Conservation (phyloP, 2,113 vertebrate species). For the Ptychochromis oligacanthus region DNA sequence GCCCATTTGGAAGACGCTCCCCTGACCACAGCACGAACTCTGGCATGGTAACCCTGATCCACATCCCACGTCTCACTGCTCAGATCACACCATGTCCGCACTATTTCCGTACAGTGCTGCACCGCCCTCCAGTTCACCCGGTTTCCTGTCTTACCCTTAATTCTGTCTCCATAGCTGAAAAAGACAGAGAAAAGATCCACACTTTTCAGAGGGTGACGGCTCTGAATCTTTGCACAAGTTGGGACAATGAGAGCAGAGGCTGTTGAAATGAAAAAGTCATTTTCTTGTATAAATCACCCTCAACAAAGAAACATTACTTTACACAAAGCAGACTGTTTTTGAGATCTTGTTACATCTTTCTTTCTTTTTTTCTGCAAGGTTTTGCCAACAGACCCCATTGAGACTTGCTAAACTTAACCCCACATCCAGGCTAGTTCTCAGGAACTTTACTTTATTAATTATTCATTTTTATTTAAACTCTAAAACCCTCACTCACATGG, state of each 20-base stretch:
- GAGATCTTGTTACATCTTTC: background rate
- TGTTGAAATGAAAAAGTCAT: background rate
- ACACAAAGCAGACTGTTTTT: background rate
- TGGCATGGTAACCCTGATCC: constrained; percentile 83
- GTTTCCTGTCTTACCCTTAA: constrained; percentile 52
- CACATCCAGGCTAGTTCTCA: background rate
- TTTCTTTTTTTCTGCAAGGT: background rate
- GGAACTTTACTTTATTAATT: background rate
- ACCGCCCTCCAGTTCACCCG: constrained; percentile 81
- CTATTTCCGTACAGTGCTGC: constrained; percentile 79
- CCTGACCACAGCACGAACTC: constrained; percentile 79
- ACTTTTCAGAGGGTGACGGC: background rate
- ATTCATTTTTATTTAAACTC: background rate
- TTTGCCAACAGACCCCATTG: background rate
- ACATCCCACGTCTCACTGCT: constrained; percentile 83
- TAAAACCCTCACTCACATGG: constrained; percentile 81
- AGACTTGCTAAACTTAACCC: no score
- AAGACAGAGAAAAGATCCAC: background rate
- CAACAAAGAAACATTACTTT: background rate
- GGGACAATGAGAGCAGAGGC: background rate
- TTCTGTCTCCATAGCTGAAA: constrained; percentile 85
- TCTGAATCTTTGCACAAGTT: background rate
- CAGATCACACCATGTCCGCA: constrained; percentile 86
- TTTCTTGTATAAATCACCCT: background rate
- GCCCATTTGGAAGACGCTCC: constrained; percentile 81